Base-by-base conservation (phyloP, 23 tunicate species). In the Styela plicata region DNA sequence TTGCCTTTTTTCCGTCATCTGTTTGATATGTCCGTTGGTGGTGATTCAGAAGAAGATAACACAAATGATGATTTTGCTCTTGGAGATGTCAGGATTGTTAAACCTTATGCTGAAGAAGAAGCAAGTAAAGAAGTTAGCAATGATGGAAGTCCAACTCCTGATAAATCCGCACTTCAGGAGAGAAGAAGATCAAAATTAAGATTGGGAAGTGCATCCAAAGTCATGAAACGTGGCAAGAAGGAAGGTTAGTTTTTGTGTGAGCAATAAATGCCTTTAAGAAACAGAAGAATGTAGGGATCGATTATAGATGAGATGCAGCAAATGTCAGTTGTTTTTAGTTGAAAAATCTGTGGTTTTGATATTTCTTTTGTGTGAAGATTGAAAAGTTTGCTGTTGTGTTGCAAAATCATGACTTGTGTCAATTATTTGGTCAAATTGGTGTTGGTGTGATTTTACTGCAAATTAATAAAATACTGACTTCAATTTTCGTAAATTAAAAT, bases 1-100 rank as follows among this genome's bases (percentile, higher is more conserved):
- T 90, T 91, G 33, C 97, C 97, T 0, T 91, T 81, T 36, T 91
- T 91, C 87, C 86, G 74, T 66, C 97, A 91, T 76, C 82, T 91
- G 52, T 91, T 91, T 52, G 97, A 91, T 78, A 64, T 90, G 1
- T 74, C 97, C 24, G 97, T 91, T 27, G 97, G 97, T 30, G 16
- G 32, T 29, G 97, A 91, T 3, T 66, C 26, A 27, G 84, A 83
- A 26, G 90, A 83, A 29, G 71, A 67, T 25, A 34, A 74, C 21
- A 83, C 64, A 17, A 85, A 91, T 0, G 85, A 32, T n/a, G 82
- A 33, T 22, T n/a, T 44, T 2, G 73, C 32, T 13, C 89, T 90
- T n/a, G 63, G 61, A 34, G 86, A 90, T 68, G 85, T 90, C 76
- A 80, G 74, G 74, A 57, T 90, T 27, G 79, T 90, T 10, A 88